phyloP scores from a whole-genome alignment of 2,797 vertebrate species.

The Molossus alvarezi region DNA sequence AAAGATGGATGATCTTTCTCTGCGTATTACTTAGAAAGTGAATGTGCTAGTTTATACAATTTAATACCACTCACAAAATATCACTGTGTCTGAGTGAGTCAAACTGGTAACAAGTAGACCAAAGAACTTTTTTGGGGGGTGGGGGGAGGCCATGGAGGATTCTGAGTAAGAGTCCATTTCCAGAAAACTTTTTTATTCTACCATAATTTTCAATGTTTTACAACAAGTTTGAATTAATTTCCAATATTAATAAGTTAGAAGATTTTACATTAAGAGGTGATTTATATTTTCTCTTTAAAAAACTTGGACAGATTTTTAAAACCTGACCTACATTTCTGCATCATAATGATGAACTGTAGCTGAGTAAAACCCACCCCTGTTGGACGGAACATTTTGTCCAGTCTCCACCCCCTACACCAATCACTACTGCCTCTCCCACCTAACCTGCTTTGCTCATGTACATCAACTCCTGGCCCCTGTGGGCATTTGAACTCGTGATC shows the following conservation, averaged over 20 bases:
- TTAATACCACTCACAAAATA: conserved; percentile 15
- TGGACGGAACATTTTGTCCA: background rate
- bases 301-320: background rate
- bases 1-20: conserved; percentile 44
- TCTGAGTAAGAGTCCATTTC: too few species aligned
- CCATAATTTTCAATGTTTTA: conserved; percentile 41
- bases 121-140: background rate
- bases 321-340: background rate
- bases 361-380: background rate
- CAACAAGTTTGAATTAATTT: conserved; percentile 59
- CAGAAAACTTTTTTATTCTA: conserved; percentile 6
- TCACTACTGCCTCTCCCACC: background rate
- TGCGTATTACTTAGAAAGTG: conserved; percentile 56
- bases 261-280: conserved; percentile 13
- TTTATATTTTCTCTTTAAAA: background rate
- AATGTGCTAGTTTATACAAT: background rate
- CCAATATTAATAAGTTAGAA: conserved; percentile 31
- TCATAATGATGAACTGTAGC: background rate
- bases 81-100: background rate
- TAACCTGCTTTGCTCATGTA: background rate
- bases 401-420: background rate
- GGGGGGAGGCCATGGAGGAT: too few species aligned
- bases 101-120: background rate
- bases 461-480: background rate
- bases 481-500: background rate